Evolutionary conservation across 2,888 invertebrate genomes (phyloP).

Genomic region (Orgyia antiqua): DNA sequence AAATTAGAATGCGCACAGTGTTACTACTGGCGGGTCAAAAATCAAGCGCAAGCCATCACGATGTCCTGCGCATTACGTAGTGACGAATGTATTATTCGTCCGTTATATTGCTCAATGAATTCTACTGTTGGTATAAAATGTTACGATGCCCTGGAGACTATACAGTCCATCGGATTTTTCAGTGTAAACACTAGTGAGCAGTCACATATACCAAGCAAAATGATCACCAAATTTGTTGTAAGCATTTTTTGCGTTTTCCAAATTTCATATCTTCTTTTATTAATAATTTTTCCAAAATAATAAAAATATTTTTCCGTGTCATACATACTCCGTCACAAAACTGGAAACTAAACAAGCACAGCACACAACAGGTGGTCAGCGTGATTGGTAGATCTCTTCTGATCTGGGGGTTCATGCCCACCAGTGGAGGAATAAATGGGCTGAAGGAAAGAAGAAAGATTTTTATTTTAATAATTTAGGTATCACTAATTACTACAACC

Average conservation of each 20-base stretch:
- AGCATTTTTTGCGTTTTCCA: too few relatives aligned
- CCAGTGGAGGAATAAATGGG: too few relatives aligned
- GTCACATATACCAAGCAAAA: slow-evolving; percentile 66
- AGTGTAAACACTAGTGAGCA: slow-evolving; percentile 55
- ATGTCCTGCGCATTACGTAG: slow-evolving; percentile 62
- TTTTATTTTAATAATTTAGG: too few relatives aligned
- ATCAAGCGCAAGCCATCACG: slow-evolving; percentile 44
- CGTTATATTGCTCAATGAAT: slow-evolving; percentile 56
- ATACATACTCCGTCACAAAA: too few relatives aligned
- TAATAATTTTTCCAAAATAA: too few relatives aligned
- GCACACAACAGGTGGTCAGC: too few relatives aligned
- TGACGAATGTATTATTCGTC: slow-evolving; percentile 36
- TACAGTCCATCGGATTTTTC: slow-evolving; percentile 59
- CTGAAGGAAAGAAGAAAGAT: too few relatives aligned
- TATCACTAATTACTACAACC: too few relatives aligned
- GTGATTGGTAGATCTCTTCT: too few relatives aligned
- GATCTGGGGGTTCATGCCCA: too few relatives aligned
- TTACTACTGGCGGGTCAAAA: slow-evolving; percentile 65
- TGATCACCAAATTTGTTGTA: slow-evolving; percentile 75
- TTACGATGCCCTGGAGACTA: slow-evolving; percentile 52
- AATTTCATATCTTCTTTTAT: slow-evolving; percentile 12
- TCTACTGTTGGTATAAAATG: slow-evolving; percentile 59
- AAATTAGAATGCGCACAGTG: slow-evolving; percentile 68
- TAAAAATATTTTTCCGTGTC: too few relatives aligned
- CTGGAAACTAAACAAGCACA: too few relatives aligned